These are phyloP conservation scores for Nautilus pompilius DNA, from an alignment of 1,140 invertebrate genomes.

Conservation along the genomic window DNA sequence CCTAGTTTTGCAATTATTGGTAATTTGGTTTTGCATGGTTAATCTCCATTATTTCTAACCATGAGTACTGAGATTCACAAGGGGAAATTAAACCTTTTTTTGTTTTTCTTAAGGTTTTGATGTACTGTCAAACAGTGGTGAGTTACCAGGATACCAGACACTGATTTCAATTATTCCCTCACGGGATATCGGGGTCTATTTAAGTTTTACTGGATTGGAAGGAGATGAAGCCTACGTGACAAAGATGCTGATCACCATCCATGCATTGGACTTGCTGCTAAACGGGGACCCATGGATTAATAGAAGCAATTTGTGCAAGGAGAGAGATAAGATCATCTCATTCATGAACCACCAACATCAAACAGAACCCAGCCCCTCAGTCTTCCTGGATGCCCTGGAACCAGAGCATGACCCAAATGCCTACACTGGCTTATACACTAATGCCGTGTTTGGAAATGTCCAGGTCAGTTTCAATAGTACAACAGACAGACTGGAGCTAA, in stretches of 20 bases:
- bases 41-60: no score
- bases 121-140: conserved; percentile 6
- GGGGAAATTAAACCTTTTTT: no score
- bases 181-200: conserved; percentile 15
- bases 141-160: conserved; percentile 16
- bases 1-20: no score
- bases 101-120: background rate
- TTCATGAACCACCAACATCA: background rate
- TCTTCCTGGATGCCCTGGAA: background rate
- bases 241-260: conserved; percentile 15
- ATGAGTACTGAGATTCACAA: no score
- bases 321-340: conserved; percentile 10
- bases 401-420: conserved; percentile 8
- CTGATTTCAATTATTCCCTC: conserved; percentile 14
- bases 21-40: no score
- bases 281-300: conserved; percentile 8
- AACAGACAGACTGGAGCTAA: conserved; percentile 3
- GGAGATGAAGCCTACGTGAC: conserved; percentile 7
- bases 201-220: conserved; percentile 13
- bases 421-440: conserved; percentile 14
- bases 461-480: conserved; percentile 10
- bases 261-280: conserved; percentile 16
- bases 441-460: conserved; percentile 18
- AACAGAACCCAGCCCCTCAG: background rate
- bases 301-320: background rate